Evolutionary conservation across 2,797 vertebrate species (phyloP), one percentile per base, ranked within the genome.

Genomic region (Paramormyrops hopkinsi): DNA sequence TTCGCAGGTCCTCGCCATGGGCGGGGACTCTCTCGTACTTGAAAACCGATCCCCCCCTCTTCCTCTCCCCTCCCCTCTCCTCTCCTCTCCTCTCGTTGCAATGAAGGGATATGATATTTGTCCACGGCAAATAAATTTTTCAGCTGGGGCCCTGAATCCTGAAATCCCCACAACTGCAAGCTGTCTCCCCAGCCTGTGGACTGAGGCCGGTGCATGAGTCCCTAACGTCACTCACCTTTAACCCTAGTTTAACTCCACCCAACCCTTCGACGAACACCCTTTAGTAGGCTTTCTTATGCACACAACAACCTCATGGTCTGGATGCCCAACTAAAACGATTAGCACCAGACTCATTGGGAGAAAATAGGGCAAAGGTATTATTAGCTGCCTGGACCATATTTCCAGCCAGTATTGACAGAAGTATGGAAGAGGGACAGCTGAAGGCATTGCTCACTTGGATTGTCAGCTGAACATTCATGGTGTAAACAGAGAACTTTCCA

Each of bases 1-100:
- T 95, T 93, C 94, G 94, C 92, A 93, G 92, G 92, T 91, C 88
- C 89, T 88, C 84, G 65, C 82, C 86, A 69, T 88, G 69, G 69
- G 46, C 89, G 51, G 87, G 79, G 88, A 88, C 90, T 88, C 83
- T 88, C 88, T 89, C 14, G 6, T 89, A 88, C 91, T 89, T 88
- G 88, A 88, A 83, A 19, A 84, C 89, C 14, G 69, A 41, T 37
- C 22, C 12, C 25, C 4, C 12, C 65, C 29, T 29, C 29, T 29
- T 44, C 48, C 17, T 8, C 88, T 69, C 19, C 6, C 5, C 54
- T 7, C 2, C 33, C 33, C 33, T 33, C 33, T 37, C 22, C 89
- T 50, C 48, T 8, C 51, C 14, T 1, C 19, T 2, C 19, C 54
- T 2, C 76, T 29, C 88, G 90, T 90, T 90, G 88, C 89, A 88